Base-by-base conservation (phyloP, 2,797 vertebrate species). In the Sparus aurata region DNA sequence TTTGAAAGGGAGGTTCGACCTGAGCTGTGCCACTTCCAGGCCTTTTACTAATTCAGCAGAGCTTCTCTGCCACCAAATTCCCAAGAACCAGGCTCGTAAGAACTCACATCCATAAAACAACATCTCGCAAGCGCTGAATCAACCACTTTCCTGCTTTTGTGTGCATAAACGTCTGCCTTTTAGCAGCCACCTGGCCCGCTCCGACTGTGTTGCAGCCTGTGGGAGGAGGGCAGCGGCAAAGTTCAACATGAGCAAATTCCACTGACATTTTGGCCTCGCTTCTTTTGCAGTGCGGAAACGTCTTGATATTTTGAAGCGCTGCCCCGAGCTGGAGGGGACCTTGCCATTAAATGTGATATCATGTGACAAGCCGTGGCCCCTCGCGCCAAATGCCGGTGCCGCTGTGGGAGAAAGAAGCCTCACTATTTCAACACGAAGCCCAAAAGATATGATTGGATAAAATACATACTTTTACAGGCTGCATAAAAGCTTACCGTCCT, bases 401-500 rank as follows among this genome's bases (percentile, higher is more conserved):
- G 82, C 8, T 76, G 73, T 60, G 54, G 12, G 27, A 22, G 11
- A 16, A 16, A 34, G 53, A 30, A 59, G 45, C 62, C 34, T 77
- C 49, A 55, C 77, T 57, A 5, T 30, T 38, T 60, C n/a, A 59
- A 47, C 60, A 25, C 64, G 50, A 81, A 74, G 53, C 17, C 20
- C 16, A 25, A 22, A 38, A 34, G 38, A 34, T 68, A 70, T 10
- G 34, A 80, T 59, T 62, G 77, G 75, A 66, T 73, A 63, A 87
- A 70, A 88, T 41, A 59, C 77, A 88, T 78, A 76, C 61, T 87
- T 90, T 88, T 67, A 90, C 25, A 69, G 54, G 59, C 46, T 3
- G 47, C 86, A 88, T 93, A 87, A 93, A 92, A 91, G 73, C 75
- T 71, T 79, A 87, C 49, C 75, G 46, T 86, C 75, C 61, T 73